Conservation (phyloP, 2,113 vertebrate species). For the Struthio camelus region DNA sequence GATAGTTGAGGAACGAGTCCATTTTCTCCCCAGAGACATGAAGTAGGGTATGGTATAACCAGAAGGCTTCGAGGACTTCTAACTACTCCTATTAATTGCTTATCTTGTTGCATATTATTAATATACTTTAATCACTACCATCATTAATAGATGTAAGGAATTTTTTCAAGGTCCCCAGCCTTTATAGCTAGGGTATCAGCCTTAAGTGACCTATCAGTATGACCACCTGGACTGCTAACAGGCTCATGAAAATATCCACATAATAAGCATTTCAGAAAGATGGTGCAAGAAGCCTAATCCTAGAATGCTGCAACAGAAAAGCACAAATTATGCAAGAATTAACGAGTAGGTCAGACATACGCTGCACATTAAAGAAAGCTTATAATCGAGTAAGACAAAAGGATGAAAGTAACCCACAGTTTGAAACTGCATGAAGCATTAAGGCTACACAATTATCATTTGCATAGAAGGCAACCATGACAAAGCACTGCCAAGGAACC, state of each 20-base stretch:
- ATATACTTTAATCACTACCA: not conserved
- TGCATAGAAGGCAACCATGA: not conserved
- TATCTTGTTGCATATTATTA: not conserved
- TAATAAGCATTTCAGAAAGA: not conserved
- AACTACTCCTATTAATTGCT: not conserved
- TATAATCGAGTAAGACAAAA: not conserved
- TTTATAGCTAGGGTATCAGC: not conserved
- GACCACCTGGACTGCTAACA: not conserved
- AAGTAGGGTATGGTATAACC: not conserved
- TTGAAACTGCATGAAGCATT: not conserved
- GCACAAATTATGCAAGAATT: not conserved
- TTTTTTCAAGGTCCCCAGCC: not conserved
- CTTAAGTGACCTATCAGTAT: not conserved
- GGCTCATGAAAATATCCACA: not conserved
- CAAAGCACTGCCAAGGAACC: not conserved
- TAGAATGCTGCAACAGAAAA: not conserved
- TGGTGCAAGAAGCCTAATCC: not conserved
- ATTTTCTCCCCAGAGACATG: not conserved
- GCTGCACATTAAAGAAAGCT: not conserved
- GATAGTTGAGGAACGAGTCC: not conserved
- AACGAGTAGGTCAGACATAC: not conserved
- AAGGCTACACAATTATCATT: not conserved
- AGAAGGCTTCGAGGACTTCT: not conserved
- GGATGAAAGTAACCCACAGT: not conserved
- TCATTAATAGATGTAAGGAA: not conserved